Percentiles rank a stretch among this genome's conserved stretches.
phyloP scores from a whole-genome alignment of 2,113 vertebrate genomes.

The Australoheros scitulus region DNA sequence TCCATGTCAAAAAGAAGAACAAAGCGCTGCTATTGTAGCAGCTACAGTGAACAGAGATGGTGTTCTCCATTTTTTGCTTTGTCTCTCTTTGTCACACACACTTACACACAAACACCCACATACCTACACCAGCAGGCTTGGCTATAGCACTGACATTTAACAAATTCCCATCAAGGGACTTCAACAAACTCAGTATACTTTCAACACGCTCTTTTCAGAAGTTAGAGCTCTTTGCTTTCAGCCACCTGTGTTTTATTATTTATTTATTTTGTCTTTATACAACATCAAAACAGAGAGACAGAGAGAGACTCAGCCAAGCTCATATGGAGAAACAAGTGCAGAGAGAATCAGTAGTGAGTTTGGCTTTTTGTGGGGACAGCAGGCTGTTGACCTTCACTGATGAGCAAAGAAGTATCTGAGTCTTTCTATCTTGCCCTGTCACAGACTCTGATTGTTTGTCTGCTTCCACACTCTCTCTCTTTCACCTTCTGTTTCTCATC shows the following conservation, averaged over 20 bases:
- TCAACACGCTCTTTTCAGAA: conserved; percentile 8
- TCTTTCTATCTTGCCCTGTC: conserved; percentile 24
- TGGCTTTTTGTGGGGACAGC: conserved; percentile 23
- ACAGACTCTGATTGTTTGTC: conserved; percentile 21
- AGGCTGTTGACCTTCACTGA: conserved; percentile 58
- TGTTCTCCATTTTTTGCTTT: neutral
- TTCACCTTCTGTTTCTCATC: conserved; percentile 12
- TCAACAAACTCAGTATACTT: conserved; percentile 19
- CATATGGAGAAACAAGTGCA: conserved; percentile 12
- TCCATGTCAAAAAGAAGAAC: conserved; percentile 12
- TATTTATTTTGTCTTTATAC: neutral
- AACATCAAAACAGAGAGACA: conserved; percentile 16
- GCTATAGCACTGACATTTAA: conserved; percentile 37
- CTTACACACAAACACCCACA: neutral
- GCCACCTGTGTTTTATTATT: conserved; percentile 25
- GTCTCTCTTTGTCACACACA: neutral
- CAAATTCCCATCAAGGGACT: conserved; percentile 41
- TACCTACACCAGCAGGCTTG: neutral
- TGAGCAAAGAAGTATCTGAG: conserved; percentile 22
- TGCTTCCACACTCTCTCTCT: conserved; percentile 19
- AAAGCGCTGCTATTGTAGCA: neutral
- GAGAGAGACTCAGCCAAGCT: neutral
- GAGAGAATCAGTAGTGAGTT: neutral
- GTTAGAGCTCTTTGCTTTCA: conserved; percentile 29
- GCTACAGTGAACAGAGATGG: neutral